Evolutionary conservation across 2,888 invertebrate species (phyloP), one percentile per base, ranked within the genome.

Genomic region (Agriopis marginaria): DNA sequence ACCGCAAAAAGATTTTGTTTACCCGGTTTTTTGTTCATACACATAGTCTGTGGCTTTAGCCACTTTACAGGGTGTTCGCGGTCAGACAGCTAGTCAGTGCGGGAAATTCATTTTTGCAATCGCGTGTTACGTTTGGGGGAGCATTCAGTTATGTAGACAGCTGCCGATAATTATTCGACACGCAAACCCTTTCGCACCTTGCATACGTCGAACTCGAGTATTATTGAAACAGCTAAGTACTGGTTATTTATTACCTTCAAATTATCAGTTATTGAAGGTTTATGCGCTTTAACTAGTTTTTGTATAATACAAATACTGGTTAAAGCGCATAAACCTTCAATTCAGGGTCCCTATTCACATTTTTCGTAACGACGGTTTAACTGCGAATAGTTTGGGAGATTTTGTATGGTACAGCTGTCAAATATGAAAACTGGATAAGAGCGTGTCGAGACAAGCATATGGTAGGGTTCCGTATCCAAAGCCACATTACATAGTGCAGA

Each of bases 141-240:
- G 85, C 79, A 82, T 79, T 84, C 77, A 77, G 58, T 73, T 79
- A 82, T 74, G 82, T 82, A 85, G 87, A 86, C 93, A 93, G 92
- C 93, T 93, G 93, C 88, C 86, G 80, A 86, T 87, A 91, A 93
- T 91, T 91, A 90, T 86, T 87, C 82, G 85, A 82, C 91, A 92
- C 90, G 89, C 91, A 81, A 89, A 91, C 90, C 89, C 89, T 88
- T 90, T 93, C 85, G 90, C 93, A 93, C 93, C 93, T 93, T 93
- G 93, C 91, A 83, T 79, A 79, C 79, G 78, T 82, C 75, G 78
- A 79, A 77, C 80, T 80, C 74, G 80, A 74, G 75, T 77, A 76
- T 74, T 78, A 79, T 79, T 79, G 79, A 80, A 79, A 79, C 70
- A 75, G 71, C 77, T 75, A 81, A 81, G 71, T 78, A 77, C 72